Evolutionary conservation across 92 coral and sea anemone genomes (phyloP), one percentile per base, ranked within the genome.

Genomic region (Porites rus): DNA sequence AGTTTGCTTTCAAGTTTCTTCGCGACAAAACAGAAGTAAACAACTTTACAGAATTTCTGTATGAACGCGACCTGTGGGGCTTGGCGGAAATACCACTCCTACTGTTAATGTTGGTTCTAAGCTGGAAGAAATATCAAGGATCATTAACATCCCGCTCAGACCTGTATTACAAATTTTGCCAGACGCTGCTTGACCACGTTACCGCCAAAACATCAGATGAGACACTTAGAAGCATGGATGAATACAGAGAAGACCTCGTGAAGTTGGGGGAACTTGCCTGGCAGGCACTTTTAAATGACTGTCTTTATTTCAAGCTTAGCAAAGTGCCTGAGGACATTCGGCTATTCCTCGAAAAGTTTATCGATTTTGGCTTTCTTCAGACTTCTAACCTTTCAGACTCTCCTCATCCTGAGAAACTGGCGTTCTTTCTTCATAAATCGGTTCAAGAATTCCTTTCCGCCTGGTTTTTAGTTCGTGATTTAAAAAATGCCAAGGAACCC

Each of bases 361-460:
- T 80, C 12, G 25, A 14, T 8, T 63, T 80, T n/a, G 85, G 85
- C 1, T 52, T 80, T 13, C 25, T 80, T 1, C 76, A 67, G 54
- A 52, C 68, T 25, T 68, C 70, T 6, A 80, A 80, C 65, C 65
- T 80, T 56, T 56, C 59, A 6, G 53, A 53, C 51, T 66, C 81
- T 38, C 11, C 20, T 50, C 77, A 17, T 43, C 76, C 65, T 13
- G 68, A 51, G 24, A 14, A 67, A 43, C 52, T 66, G 4, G 51
- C 52, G 28, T 22, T 21, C 6, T 80, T 80, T 65, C 66, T 80
- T 0, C 85, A 80, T 28, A 80, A 80, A 25, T 66, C 85, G 17
- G 65, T 78, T 2, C 83, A 78, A 66, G 83, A 78, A 31, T 78
- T 78, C 50, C 58, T 78, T 28, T 51, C 83, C 21, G 83, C 83